Base-by-base conservation (phyloP, 1,140 invertebrate genomes). In the Scaptomyza hsui region DNA sequence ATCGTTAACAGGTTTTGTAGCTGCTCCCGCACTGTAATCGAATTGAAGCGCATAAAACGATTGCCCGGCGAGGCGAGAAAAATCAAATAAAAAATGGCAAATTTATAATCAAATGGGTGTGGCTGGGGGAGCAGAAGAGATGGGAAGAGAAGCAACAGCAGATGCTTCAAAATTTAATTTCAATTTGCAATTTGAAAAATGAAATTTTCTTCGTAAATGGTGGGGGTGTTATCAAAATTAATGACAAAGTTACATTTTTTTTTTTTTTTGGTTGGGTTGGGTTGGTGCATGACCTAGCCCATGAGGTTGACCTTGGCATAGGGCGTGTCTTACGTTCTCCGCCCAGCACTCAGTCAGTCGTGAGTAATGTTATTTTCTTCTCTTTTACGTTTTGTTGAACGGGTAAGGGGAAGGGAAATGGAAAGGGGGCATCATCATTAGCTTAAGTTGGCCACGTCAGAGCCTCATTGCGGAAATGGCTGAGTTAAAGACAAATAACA, bases 121-220 rank as follows among this genome's bases (percentile, higher is more conserved):
- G 42, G 21, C 19, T 39, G 16, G 9, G 5, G 61, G n/a, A n/a
- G n/a, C n/a, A n/a, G 12, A 42, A 24, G 21, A 29, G 29, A 13
- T n/a, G n/a, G n/a, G n/a, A n/a, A n/a, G n/a, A 13, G 35, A 3
- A 37, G 16, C n/a, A 48, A 9, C n/a, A 41, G 44, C 16, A 16
- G 41, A 26, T 26, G 18, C 65, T 69, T 65, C 55, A 68, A 85
- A 86, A 72, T 81, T 81, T 75, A 68, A 80, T 85, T 85, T 85
- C 48, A 86, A 81, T 81, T 81, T 81, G 75, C 77, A 77, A 78
- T 81, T 86, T 81, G 77, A 75, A 67, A 86, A 86, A 88, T 86
- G 61, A 86, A 77, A 74, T 86, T 29, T 29, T 21, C 4, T 88
- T 81, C 26, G 56, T 55, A 41, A 59, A 21, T 64, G 49, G 41